Base-by-base conservation (phyloP, 2,888 invertebrate species). In the Hartigia nigra region DNA sequence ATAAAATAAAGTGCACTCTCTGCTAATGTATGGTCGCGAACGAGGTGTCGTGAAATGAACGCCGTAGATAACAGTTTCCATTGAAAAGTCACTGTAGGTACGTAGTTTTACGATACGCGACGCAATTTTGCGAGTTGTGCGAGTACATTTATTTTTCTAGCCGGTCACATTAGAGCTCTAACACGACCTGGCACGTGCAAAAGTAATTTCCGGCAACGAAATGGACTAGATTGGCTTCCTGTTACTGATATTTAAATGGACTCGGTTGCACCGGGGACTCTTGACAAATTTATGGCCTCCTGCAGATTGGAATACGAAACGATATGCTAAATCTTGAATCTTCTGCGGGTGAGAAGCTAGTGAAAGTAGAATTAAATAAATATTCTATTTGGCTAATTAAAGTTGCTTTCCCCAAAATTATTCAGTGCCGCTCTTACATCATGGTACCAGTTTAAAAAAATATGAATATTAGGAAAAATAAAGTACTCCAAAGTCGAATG, bases 131-230 rank as follows among this genome's bases (percentile, higher is more conserved):
- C 79, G 79, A 79, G 32, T 37, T 72, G 32, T 32, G 70, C 34
- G 69, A 72, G 70, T 69, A 77, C 81, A 79, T 79, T 82, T 79
- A 82, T 76, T 81, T 86, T 85, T 86, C 76, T 79, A n/a, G 76
- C 31, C 70, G 70, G 77, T 79, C 77, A 77, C 78, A 81, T 83
- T 83, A 84, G 78, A 83, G 78, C 31, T 35, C 75, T 81, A 83
- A 86, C 81, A 79, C 81, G 80, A 81, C 78, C 79, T 81, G 83
- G 82, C 83, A 85, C 82, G 83, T 81, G 81, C 83, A 80, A 84
- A 83, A 83, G 85, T 87, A 88, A 88, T 87, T 88, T 87, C 88
- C 88, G 87, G 83, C 81, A 81, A 76, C 81, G 82, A 82, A 87
- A 85, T 83, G 83, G 82, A 81, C 83, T 84, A 84, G 85, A 85